Base-by-base conservation (phyloP, 2,888 invertebrate genomes). In the Eledone cirrhosa region DNA sequence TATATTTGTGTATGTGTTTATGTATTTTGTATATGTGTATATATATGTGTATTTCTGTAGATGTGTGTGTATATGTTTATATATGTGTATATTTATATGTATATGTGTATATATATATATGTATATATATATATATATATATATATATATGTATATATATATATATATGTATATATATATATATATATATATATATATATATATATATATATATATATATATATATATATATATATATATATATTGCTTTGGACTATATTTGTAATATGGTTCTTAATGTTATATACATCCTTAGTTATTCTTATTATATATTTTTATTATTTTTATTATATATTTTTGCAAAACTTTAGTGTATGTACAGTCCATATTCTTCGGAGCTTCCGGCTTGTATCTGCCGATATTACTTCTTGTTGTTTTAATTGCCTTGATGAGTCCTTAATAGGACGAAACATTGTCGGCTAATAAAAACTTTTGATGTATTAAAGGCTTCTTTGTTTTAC, bases 131-230 rank as follows among this genome's bases (percentile, higher is more conserved):
- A 19, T 63, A 19, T 63, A 63, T 63, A 63, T 63, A 27, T 5
- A 24, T 13, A 7, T 63, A 63, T 19, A 63, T 14, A 63, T 63
- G 2, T 63, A 63, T 63, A 19, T 8, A 63, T 63, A 22, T 7
- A 24, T 14, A 1, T 63, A 63, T 22, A 19, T 19, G 19, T 63
- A 2, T 63, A 63, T 63, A 19, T 63, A 63, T 63, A 33, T 79
- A 59, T 77, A 48, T 77, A 79, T 79, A 53, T 77, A 63, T 53
- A 53, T 53, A 53, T 53, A 53, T 53, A 53, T 53, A 5, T 53
- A 53, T 65, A n/a, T 65, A 3, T 65, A 3, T 65, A 3, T 65
- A 3, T 65, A 3, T 65, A 3, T 24, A 3, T 24, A 3, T 65
- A 3, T 65, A n/a, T 65, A 0, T 24, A n/a, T 65, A 16, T 2